These are phyloP conservation scores for Lordiphosa mommai DNA, from an alignment of 1,140 invertebrate genomes.

Conservation along the genomic window DNA sequence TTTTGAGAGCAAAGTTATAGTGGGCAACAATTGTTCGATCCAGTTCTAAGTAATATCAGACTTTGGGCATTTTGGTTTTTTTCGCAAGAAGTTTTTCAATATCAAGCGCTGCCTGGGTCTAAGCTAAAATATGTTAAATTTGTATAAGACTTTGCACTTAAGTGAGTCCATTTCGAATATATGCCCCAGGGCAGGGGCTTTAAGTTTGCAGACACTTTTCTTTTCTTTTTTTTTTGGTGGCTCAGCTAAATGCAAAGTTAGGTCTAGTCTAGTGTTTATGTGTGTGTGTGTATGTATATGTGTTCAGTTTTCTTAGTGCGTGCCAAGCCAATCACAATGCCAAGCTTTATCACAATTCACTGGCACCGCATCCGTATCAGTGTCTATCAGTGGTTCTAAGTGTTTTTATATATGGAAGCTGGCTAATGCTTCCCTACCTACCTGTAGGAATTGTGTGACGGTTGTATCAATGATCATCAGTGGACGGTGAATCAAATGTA, in stretches of 20 bases:
- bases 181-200: too few relatives aligned
- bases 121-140: slow-evolving; percentile 28
- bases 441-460: slow-evolving; percentile 91
- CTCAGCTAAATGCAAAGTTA: slow-evolving; percentile 59
- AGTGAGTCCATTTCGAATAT: slow-evolving; percentile 17
- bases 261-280: slow-evolving; percentile 3
- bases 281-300: slow-evolving; percentile 13
- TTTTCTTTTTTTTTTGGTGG: neutral
- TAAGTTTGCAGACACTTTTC: neutral
- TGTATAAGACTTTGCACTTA: slow-evolving; percentile 49
- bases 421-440: slow-evolving; percentile 78
- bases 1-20: slow-evolving; percentile 15
- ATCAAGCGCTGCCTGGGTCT: slow-evolving; percentile 29
- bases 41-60: slow-evolving; percentile 75
- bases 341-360: slow-evolving; percentile 50
- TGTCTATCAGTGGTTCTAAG: slow-evolving; percentile 7
- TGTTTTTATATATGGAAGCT: slow-evolving; percentile 16
- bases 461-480: slow-evolving; percentile 93
- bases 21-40: slow-evolving; percentile 2
- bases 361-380: slow-evolving; percentile 25
- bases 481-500: slow-evolving; percentile 94
- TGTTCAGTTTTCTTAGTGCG: slow-evolving; percentile 31
- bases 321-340: slow-evolving; percentile 58
- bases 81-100: slow-evolving; percentile 19
- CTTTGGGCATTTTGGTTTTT: slow-evolving; percentile 53